Evolutionary conservation across 2,113 vertebrate species (phyloP), one percentile per base, ranked within the genome.

Genomic region (Callionymus lyra): DNA sequence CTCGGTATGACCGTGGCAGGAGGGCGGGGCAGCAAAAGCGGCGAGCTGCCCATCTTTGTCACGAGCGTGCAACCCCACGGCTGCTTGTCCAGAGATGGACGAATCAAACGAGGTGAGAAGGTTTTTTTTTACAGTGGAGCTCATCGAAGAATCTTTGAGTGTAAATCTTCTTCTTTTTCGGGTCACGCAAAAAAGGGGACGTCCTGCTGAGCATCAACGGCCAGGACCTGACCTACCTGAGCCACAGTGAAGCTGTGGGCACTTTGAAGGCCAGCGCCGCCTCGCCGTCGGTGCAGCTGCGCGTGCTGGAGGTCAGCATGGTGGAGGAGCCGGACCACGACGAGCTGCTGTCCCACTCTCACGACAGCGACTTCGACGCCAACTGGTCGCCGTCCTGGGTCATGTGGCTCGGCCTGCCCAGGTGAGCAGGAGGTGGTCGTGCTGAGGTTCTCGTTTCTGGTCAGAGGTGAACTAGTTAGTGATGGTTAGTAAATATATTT

Each of bases 1-100:
- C 87, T 98, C 51, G 95, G 95, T 44, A 98, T 98, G 94, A 98
- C 95, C 0, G 95, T 98, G 6, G 95, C 95, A 1, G 95, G 95
- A 34, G 95, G 95, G 40, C 85, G 93, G 72, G 92, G 93, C 55
- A 97, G 95, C 65, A 96, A 94, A 74, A 98, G 93, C 38, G 95
- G 95, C 0, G 95, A 98, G 40, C 75, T 98, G 74, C 95, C 95
- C 12, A 97, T 98, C 76, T 98, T 98, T 9, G 95, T 98, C 56
- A 98, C 95, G 33, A 98, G 95, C 0, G 93, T 98, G 18, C 95
- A 97, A 41, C 91, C 92, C 6, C 92, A 97, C 0, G 95, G 95
- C 68, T 98, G 95, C 68, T 81, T 98, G 54, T 91, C 93, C 0
- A 85, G 93, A 59, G 95, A 97, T 0, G 93, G 94, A 62, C 84